Evolutionary conservation across 2,797 vertebrate species (phyloP), one percentile per base, ranked within the genome.

Genomic region (Hemitrygon akajei): DNA sequence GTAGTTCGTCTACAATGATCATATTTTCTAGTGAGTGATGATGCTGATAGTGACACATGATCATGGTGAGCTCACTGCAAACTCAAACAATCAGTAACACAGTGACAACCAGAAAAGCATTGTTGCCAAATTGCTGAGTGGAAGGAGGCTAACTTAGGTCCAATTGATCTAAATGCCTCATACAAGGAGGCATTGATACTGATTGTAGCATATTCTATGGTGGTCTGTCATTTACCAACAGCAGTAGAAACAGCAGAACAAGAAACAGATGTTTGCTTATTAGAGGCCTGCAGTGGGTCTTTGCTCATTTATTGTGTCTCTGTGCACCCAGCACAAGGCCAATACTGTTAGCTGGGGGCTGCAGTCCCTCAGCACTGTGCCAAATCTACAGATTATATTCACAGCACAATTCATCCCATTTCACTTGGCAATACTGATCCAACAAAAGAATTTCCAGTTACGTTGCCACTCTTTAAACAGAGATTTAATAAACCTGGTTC

Each of bases 391-490:
- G 91, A 93, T 93, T 76, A 56, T 93, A 56, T 56, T 22, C 71
- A 30, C 25, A 47, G 25, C 27, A 76, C 91, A 93, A 75, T 93
- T 47, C 75, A 76, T 89, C 76, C 69, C 91, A 92, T 92, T 75
- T 92, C 91, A 92, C 66, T 89, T 69, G n/a, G 60, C 63, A 89
- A 69, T 69, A 60, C 34, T 66, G 82, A 37, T 40, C 86, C 66
- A 97, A 97, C 97, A 97, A 95, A 95, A 20, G 37, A 89, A 69
- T 34, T 89, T 89, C 20, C 63, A 89, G n/a, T 89, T 2, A n/a
- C 69, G n/a, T 63, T 69, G 60, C 66, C 86, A 37, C 37, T 37
- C 47, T 84, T 84, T 58, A 58, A 20, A 81, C 3, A n/a, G 82
- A 30, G 37, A 37, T 34, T n/a, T 22, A 22, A 47, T 71, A 92